Evolutionary conservation across 2,797 vertebrate species (phyloP), one percentile per base, ranked within the genome.

Genomic region (Micrastur ruficollis): DNA sequence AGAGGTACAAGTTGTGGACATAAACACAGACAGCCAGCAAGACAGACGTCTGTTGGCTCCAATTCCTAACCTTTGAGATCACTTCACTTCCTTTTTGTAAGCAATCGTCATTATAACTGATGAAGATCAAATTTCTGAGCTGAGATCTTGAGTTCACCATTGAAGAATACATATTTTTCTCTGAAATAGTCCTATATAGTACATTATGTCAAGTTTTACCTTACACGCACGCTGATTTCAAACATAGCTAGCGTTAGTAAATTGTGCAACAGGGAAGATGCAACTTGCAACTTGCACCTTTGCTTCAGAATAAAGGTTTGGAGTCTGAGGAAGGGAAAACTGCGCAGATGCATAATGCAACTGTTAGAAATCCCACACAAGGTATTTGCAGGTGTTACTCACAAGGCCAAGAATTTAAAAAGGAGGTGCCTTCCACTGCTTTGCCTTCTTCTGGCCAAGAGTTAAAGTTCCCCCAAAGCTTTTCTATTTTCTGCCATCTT

Each of bases 31-130:
- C 63, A 44, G 31, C 6, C 42, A 72, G 47, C 36, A 38, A 13
- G 49, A 40, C 38, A 73, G n/a, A 29, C 0, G 2, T 2, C 56
- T 63, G 13, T 13, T 87, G 83, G 71, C 50, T 0, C 0, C 47
- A 22, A 76, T 81, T 92, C 71, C 56, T 68, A 34, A 89, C 56
- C 71, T 88, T 84, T 72, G 58, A 91, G 70, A 88, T 91, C 79
- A 31, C 42, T 55, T 50, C 17, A 25, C 26, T 89, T 93, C 76
- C 55, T 86, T 88, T 72, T 44, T 46, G 17, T 80, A 70, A 87
- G 55, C 40, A 59, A 8, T 68, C 21, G 6, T 62, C 65, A 36
- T 80, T 55, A 14, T 63, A 73, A 90, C 66, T 8, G 7, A 81
- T 79, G 4, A 12, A 80, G 90, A 89, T 87, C 53, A 93, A 47